A percentile compares a stretch with the other conserved stretches of the same genome.
Evolutionary conservation across 2,113 vertebrate genomes (phyloP).

Genomic region (Scortum barcoo): DNA sequence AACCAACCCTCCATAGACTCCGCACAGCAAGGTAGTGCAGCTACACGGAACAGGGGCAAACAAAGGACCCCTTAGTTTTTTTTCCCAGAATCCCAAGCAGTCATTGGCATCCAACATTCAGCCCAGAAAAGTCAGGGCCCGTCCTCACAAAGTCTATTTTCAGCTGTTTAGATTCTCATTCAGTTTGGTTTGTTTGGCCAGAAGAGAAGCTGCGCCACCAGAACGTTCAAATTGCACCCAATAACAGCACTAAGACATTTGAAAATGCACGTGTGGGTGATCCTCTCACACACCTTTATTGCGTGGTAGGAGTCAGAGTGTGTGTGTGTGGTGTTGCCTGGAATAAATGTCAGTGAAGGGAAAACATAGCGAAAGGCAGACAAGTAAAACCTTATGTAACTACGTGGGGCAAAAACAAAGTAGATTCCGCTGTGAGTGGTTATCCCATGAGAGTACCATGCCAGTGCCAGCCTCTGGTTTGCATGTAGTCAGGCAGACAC

Average conservation of each 20-base stretch:
- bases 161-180: neutral
- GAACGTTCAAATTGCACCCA: neutral
- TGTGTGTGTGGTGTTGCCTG: neutral
- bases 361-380: neutral
- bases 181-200: neutral
- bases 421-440: neutral
- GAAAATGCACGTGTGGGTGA: neutral
- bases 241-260: neutral
- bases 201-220: neutral
- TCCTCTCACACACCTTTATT: neutral
- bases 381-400: neutral
- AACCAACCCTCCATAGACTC: conserved; percentile 94
- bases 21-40: conserved; percentile 90
- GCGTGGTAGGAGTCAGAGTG: neutral
- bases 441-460: neutral
- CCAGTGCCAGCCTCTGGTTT: neutral
- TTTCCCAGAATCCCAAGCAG: neutral
- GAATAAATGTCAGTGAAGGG: neutral
- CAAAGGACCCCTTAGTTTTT: conserved; percentile 10
- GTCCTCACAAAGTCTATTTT: neutral
- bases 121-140: neutral
- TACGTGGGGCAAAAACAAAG: neutral
- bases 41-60: conserved; percentile 4
- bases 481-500: neutral
- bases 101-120: neutral